Conservation (phyloP, 2,113 vertebrate genomes). For the Centropus unirufus region DNA sequence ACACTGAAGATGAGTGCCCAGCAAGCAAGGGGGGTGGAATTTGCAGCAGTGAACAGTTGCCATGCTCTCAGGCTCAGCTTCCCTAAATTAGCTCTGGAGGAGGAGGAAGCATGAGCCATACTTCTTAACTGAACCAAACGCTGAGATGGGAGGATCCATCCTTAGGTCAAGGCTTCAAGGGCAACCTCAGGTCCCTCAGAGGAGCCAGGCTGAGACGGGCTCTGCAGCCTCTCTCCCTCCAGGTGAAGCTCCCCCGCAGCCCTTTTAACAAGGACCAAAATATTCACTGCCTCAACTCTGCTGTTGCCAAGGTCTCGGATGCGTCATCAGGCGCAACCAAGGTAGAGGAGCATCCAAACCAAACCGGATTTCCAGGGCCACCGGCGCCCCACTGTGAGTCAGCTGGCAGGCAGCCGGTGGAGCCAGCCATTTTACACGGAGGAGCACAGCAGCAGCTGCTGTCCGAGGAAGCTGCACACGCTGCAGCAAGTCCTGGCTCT, state of each 20-base stretch:
- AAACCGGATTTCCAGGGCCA: conserved; percentile 37
- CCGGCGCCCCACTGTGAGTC: conserved; percentile 34
- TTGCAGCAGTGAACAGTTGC: not conserved
- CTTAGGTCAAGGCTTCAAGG: not conserved
- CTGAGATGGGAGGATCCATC: not conserved
- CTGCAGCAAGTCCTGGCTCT: not conserved
- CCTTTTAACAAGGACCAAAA: not conserved
- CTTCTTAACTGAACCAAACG: not conserved
- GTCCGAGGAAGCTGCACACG: not conserved
- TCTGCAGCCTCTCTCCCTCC: not conserved
- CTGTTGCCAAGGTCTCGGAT: conserved; percentile 20
- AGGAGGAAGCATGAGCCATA: not conserved
- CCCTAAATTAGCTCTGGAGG: conserved; percentile 35
- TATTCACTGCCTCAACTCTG: not conserved
- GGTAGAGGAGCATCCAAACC: conserved; percentile 28
- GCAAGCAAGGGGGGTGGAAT: not conserved
- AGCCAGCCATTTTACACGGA: not conserved
- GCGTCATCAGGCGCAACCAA: conserved; percentile 7
- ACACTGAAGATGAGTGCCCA: not conserved
- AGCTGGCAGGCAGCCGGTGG: not conserved
- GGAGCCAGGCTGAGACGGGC: not conserved
- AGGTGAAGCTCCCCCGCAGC: not conserved
- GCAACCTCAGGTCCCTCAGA: not conserved
- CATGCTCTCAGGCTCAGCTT: not conserved
- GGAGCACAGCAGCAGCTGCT: not conserved